These are phyloP conservation scores for Busseola fusca DNA, from an alignment of 2,888 invertebrate genomes.

Conservation along the genomic window DNA sequence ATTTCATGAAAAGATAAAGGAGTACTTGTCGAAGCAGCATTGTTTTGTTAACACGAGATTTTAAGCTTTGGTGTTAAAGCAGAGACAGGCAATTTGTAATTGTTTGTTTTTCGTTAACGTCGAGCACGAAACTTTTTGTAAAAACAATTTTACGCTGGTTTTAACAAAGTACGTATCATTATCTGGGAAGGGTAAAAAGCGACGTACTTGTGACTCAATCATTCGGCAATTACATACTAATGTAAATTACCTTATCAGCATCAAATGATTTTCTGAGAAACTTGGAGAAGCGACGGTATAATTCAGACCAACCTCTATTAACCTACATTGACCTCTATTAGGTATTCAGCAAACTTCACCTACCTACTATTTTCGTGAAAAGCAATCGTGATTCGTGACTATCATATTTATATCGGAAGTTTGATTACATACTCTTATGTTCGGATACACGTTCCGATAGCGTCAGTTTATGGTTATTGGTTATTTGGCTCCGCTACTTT, in stretches of 20 bases:
- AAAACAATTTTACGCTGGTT: background rate
- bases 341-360: constrained; percentile 30
- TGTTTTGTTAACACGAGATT: constrained; percentile 48
- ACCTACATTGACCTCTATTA: constrained; percentile 30
- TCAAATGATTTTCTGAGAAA: constrained; percentile 6
- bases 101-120: constrained; percentile 27
- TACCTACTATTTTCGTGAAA: constrained; percentile 34
- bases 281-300: background rate
- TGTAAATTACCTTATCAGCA: background rate
- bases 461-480: constrained; percentile 59
- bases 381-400: constrained; percentile 42
- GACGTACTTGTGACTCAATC: background rate
- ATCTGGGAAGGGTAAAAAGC: background rate
- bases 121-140: background rate
- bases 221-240: background rate
- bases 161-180: too few relatives aligned
- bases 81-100: constrained; percentile 25
- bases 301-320: constrained; percentile 9
- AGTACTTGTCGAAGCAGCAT: constrained; percentile 29
- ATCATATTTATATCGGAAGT: constrained; percentile 44
- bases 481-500: constrained; percentile 45
- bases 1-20: constrained; percentile 53
- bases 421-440: constrained; percentile 56
- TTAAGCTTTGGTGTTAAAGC: constrained; percentile 29
- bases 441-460: constrained; percentile 56